phyloP scores from a whole-genome alignment of 2,888 invertebrate species.

The Liposcelis brunnea region DNA sequence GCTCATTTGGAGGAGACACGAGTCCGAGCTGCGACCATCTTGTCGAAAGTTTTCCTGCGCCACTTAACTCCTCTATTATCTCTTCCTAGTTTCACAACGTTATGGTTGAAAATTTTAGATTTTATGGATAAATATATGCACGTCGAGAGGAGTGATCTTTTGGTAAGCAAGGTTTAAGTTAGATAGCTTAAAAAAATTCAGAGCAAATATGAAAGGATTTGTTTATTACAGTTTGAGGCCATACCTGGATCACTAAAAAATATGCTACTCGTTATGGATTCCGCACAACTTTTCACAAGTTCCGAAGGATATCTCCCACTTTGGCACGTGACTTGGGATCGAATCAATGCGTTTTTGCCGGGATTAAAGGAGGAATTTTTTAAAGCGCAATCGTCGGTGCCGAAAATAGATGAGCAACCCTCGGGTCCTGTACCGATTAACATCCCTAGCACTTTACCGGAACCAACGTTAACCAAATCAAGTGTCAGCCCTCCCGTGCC shows the following conservation, averaged over 20 bases:
- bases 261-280: constrained; percentile 96
- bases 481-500: neutral
- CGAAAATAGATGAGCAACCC: neutral
- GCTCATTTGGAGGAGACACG: constrained; percentile 54
- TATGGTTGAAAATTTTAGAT: constrained; percentile 85
- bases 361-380: constrained; percentile 68
- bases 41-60: constrained; percentile 88
- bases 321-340: constrained; percentile 86
- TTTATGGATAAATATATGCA: constrained; percentile 87
- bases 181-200: no score
- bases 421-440: neutral
- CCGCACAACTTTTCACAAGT: constrained; percentile 51
- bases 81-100: constrained; percentile 64
- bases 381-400: constrained; percentile 32
- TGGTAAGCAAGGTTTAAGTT: no score
- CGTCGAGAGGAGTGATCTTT: constrained; percentile 63
- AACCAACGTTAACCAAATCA: neutral
- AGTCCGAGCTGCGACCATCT: constrained; percentile 73
- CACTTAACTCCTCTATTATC: constrained; percentile 75
- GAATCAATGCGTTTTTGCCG: constrained; percentile 76
- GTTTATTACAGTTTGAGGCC: constrained; percentile 52
- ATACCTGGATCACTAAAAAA: constrained; percentile 96
- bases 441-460: constrained; percentile 16
- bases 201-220: no score
- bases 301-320: constrained; percentile 50